Percentiles rank a stretch among this genome's conserved stretches.
Conservation (phyloP, 2,797 vertebrate genomes). For the Philypnodon macrostomus region DNA sequence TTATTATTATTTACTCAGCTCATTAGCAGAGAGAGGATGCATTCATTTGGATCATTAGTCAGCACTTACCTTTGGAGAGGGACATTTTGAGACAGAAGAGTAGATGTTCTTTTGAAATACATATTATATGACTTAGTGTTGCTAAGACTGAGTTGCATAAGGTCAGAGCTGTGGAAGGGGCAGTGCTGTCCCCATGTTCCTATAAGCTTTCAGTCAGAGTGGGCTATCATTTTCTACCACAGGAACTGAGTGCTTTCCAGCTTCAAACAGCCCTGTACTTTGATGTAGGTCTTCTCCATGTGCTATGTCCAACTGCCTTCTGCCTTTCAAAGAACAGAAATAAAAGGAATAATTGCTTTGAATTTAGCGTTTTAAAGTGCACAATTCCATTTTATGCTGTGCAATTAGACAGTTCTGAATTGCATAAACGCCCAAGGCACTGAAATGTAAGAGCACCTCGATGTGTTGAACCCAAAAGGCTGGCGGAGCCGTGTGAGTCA, state of each 20-base stretch:
- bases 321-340: constrained; percentile 21
- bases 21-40: no score
- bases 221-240: constrained; percentile 59
- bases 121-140: no score
- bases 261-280: constrained; percentile 58
- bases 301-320: constrained; percentile 22
- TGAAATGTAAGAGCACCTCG: constrained; percentile 24
- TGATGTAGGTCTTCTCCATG: constrained; percentile 39
- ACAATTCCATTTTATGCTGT: constrained; percentile 22
- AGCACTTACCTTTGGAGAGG: no score
- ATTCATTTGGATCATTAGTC: no score
- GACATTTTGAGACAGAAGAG: no score
- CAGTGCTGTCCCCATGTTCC: constrained; percentile 37
- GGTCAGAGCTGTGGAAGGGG: constrained; percentile 21
- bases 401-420: constrained; percentile 46
- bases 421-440: constrained; percentile 31
- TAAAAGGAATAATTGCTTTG: constrained; percentile 12
- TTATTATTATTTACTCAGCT: no score
- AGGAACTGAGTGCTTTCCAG: constrained; percentile 52
- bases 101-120: no score
- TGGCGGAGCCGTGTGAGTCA: constrained; percentile 31
- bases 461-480: constrained; percentile 29
- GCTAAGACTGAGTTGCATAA: constrained; percentile 11
- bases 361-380: constrained; percentile 24
- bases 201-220: constrained; percentile 56